phyloP scores from a whole-genome alignment of 2,113 vertebrate genomes.

The Centropus unirufus region DNA sequence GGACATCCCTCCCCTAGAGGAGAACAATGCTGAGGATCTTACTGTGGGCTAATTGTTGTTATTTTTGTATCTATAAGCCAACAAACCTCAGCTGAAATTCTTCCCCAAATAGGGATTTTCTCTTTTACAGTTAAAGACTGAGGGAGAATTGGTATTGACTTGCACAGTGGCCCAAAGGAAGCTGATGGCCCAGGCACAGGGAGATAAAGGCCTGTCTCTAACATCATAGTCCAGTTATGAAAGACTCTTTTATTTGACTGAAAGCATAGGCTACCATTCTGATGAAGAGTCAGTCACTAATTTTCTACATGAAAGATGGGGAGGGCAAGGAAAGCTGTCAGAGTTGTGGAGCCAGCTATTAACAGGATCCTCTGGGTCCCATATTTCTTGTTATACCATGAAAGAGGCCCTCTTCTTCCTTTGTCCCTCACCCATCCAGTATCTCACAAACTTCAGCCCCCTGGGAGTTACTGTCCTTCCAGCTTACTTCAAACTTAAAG shows the following conservation, averaged over 20 bases:
- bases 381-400: background rate
- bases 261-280: background rate
- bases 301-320: background rate
- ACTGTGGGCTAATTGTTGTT: background rate
- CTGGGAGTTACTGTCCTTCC: background rate
- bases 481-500: background rate
- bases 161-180: background rate
- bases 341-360: background rate
- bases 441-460: background rate
- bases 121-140: background rate
- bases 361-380: background rate
- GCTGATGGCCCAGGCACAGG: background rate
- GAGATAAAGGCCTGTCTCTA: background rate
- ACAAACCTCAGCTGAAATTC: background rate
- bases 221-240: background rate
- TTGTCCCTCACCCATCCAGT: background rate
- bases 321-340: background rate
- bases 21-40: accelerated
- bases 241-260: background rate
- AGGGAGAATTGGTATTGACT: background rate
- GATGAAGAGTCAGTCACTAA: background rate
- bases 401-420: background rate
- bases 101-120: background rate
- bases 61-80: background rate
- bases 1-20: background rate